Evolutionary conservation across 2,797 vertebrate species (phyloP).

Genomic region (Glossophaga mutica): DNA sequence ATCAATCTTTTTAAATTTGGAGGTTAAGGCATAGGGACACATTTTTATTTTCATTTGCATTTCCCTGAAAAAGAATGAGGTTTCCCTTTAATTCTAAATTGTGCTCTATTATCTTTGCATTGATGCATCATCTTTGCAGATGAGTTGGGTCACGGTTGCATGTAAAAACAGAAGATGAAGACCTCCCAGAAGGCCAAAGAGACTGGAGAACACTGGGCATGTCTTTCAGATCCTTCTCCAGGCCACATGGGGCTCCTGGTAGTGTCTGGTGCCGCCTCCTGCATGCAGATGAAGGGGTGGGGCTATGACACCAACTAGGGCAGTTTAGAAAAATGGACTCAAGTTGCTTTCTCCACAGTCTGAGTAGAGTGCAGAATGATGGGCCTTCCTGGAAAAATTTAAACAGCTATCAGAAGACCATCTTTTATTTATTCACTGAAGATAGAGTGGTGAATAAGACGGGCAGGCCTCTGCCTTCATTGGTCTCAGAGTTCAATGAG

Average conservation of each 20-base stretch:
- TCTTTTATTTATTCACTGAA: neutral
- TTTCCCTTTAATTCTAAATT: neutral
- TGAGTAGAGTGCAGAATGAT: neutral
- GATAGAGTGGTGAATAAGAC: neutral
- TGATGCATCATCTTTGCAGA: neutral
- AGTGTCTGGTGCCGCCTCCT: neutral
- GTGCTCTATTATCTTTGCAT: neutral
- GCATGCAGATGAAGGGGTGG: neutral
- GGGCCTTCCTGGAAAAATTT: neutral
- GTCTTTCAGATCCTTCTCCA: neutral
- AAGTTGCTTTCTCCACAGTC: neutral
- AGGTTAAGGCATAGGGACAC: neutral
- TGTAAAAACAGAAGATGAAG: neutral
- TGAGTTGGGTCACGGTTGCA: neutral
- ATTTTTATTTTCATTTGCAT: constrained; percentile 38
- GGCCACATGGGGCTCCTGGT: neutral
- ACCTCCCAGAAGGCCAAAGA: neutral
- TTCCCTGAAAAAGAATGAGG: neutral
- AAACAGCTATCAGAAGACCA: neutral
- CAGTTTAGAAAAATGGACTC: neutral
- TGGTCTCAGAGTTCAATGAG: neutral
- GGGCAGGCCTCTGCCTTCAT: neutral
- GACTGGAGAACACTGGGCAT: neutral
- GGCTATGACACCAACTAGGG: neutral
- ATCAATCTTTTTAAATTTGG: constrained; percentile 39